Percentiles rank a stretch among this genome's conserved stretches.
These are phyloP conservation scores for Forbesichthys agassizii DNA, from an alignment of 2,113 vertebrate genomes.

Conservation along the genomic window DNA sequence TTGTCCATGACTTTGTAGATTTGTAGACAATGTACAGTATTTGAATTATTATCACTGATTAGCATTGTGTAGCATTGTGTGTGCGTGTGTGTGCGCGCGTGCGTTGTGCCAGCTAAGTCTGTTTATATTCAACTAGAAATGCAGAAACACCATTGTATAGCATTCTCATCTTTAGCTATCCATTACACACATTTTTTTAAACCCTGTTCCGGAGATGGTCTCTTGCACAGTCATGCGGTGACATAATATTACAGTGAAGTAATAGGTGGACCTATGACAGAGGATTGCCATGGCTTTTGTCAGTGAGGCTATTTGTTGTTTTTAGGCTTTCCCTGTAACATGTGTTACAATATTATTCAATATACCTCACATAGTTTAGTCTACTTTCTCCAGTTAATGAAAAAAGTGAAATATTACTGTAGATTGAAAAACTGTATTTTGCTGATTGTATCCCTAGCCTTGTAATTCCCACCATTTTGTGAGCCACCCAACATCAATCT, in stretches of 20 bases:
- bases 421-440: neutral
- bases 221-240: conserved; percentile 3
- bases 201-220: conserved; percentile 9
- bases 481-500: neutral
- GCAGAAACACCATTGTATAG: conserved; percentile 10
- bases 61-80: conserved; percentile 11
- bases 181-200: conserved; percentile 33
- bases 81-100: neutral
- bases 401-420: too few species aligned
- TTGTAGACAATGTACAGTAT: conserved; percentile 3
- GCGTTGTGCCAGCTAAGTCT: neutral
- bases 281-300: neutral
- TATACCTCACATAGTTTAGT: too few species aligned
- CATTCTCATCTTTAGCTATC: conserved; percentile 28
- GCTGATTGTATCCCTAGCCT: conserved; percentile 1
- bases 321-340: neutral
- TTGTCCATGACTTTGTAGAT: neutral
- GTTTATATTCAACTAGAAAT: conserved; percentile 8
- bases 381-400: too few species aligned
- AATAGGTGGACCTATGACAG: conserved; percentile 18
- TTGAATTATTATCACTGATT: conserved; percentile 23
- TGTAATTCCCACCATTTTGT: conserved; percentile 12
- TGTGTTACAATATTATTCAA: neutral
- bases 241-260: conserved; percentile 21
- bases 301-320: neutral